Evolutionary conservation across 2,888 invertebrate genomes (phyloP).

Genomic region (Philopedon plagiatum): DNA sequence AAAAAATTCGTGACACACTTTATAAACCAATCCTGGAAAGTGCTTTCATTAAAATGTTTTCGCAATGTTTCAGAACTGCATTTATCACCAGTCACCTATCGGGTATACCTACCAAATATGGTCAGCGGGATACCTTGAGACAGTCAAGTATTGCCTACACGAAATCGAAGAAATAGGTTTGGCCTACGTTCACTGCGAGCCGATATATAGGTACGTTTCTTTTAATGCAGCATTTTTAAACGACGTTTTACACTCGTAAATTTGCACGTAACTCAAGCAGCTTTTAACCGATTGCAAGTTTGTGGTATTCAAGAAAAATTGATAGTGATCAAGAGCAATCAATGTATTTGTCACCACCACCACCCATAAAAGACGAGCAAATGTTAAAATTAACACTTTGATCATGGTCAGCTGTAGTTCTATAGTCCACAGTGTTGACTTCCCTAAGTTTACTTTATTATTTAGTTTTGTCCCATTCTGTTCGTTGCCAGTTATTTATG

Average conservation of each 20-base stretch:
- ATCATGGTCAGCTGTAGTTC: no score
- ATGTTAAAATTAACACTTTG: no score
- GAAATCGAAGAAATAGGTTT: slow-evolving; percentile 28
- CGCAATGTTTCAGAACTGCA: not conserved
- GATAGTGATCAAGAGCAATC: no score
- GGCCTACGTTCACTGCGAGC: slow-evolving; percentile 26
- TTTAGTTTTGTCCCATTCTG: no score
- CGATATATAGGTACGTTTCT: not conserved
- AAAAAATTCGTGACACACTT: slow-evolving; percentile 8
- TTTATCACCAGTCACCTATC: slow-evolving; percentile 10
- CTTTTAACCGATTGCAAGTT: no score
- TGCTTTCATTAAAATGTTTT: not conserved
- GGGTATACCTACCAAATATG: slow-evolving; percentile 39
- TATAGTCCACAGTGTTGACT: no score
- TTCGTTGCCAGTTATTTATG: no score
- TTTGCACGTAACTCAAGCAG: slow-evolving; percentile 7
- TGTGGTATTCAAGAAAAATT: no score
- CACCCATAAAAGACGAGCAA: no score
- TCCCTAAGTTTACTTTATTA: no score
- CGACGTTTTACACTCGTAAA: slow-evolving; percentile 9
- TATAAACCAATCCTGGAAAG: not conserved
- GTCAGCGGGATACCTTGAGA: slow-evolving; percentile 36
- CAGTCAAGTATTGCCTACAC: slow-evolving; percentile 29
- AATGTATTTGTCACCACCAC: no score
- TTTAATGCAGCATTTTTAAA: slow-evolving; percentile 10